Conservation (phyloP, 2,113 vertebrate species). For the Euleptes europaea region DNA sequence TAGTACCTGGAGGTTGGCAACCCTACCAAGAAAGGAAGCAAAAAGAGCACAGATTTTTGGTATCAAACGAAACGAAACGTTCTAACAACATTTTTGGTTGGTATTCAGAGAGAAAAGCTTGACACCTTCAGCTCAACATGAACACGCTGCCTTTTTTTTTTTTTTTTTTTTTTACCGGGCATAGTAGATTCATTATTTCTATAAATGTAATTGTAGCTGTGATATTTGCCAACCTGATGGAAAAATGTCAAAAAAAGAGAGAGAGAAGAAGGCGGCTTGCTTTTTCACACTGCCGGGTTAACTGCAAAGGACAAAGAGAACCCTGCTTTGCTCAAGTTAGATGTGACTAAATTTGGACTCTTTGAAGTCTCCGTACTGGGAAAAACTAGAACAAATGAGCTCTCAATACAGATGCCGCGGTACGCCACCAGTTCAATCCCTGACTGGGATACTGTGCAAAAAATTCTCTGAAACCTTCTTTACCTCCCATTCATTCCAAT, state of each 20-base stretch:
- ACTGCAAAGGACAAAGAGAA: conserved; percentile 40
- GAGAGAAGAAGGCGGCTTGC: not conserved
- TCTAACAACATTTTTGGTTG: conserved; percentile 54
- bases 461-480: not conserved
- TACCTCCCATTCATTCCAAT: not conserved
- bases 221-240: conserved; percentile 45
- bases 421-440: not conserved
- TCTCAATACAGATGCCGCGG: not conserved
- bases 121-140: conserved; percentile 43
- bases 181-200: conserved; percentile 60
- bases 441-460: not conserved
- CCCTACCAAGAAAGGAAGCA: not conserved
- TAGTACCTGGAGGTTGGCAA: too few relatives aligned
- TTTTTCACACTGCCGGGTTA: not conserved
- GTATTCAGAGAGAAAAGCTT: conserved; percentile 53
- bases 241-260: conserved; percentile 8
- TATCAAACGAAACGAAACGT: conserved; percentile 52
- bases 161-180: conserved; percentile 40
- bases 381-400: conserved; percentile 8
- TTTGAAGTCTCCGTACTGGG: conserved; percentile 38
- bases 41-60: conserved; percentile 53
- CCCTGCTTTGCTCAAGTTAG: conserved; percentile 19
- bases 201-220: conserved; percentile 29
- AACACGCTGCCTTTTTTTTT: conserved; percentile 34
- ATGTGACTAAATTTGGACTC: conserved; percentile 3